Evolutionary conservation across 2,888 invertebrate genomes (phyloP).

Genomic region (Sipunculus nudus): DNA sequence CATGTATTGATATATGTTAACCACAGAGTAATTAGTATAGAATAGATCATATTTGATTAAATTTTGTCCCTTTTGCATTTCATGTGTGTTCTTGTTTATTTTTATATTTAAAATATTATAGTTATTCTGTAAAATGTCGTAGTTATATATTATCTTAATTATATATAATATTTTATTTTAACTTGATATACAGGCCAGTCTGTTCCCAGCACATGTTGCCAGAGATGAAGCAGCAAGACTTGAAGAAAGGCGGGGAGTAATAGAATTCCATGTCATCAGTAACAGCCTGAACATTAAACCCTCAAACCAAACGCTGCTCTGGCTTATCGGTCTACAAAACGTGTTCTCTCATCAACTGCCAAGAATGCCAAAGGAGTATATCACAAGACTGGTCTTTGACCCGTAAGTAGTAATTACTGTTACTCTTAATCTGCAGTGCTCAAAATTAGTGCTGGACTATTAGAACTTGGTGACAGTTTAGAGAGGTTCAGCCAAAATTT

Average conservation of each 20-base stretch:
- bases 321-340: conserved; percentile 91
- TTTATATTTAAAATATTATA: too few relatives aligned
- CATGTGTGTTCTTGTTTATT: too few relatives aligned
- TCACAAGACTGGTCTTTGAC: conserved; percentile 93
- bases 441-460: too few relatives aligned
- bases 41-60: too few relatives aligned
- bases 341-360: conserved; percentile 96
- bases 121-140: too few relatives aligned
- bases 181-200: conserved; percentile 12
- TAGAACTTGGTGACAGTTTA: too few relatives aligned
- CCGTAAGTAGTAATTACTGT: conserved; percentile 53
- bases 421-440: background rate
- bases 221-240: conserved; percentile 90
- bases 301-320: conserved; percentile 82
- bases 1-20: too few relatives aligned
- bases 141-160: too few relatives aligned
- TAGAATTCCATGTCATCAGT: conserved; percentile 92
- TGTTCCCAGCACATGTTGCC: conserved; percentile 71
- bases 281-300: conserved; percentile 84
- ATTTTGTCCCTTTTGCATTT: too few relatives aligned
- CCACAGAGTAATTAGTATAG: too few relatives aligned
- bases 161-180: too few relatives aligned
- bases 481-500: too few relatives aligned
- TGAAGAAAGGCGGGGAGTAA: conserved; percentile 87
- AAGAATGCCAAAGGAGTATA: conserved; percentile 97